Conservation (phyloP, 1,140 invertebrate species). For the Stegodyphus dumicola region DNA sequence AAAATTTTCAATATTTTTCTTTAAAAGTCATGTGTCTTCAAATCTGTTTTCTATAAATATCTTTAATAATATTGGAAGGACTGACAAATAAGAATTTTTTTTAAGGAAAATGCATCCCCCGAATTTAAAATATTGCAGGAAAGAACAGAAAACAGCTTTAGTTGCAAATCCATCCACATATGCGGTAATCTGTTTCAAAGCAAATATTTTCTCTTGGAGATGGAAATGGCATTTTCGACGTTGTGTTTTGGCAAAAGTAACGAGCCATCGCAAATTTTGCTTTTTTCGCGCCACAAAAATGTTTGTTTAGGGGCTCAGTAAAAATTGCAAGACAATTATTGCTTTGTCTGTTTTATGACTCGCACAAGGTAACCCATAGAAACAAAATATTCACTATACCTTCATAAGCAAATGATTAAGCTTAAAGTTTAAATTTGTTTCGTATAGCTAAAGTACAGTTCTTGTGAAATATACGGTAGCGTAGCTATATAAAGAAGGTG, state of each 20-base stretch:
- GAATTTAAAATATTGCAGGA: too few species aligned
- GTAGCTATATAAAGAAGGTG: too few species aligned
- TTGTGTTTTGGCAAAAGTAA: slow-evolving; percentile 35
- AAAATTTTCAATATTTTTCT: slow-evolving; percentile 11
- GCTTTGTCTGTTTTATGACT: too few species aligned
- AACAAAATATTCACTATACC: too few species aligned
- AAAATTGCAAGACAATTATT: not conserved
- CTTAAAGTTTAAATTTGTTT: too few species aligned
- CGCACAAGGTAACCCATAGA: too few species aligned
- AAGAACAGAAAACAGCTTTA: slow-evolving; percentile 9
- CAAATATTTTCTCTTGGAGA: slow-evolving; percentile 17
- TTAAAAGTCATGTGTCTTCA: not conserved
- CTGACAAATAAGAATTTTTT: not conserved
- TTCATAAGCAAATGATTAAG: too few species aligned
- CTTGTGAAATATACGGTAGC: too few species aligned
- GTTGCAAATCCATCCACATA: slow-evolving; percentile 10
- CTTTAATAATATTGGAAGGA: not conserved
- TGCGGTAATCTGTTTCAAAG: slow-evolving; percentile 30
- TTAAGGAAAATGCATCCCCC: too few species aligned
- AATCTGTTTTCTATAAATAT: not conserved
- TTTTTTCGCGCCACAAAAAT: slow-evolving; percentile 10
- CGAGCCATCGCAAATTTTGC: slow-evolving; percentile 23
- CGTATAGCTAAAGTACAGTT: too few species aligned
- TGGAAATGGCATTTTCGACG: slow-evolving; percentile 17
- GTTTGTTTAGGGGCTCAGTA: slow-evolving; percentile 34